A percentile compares a stretch with the other conserved stretches of the same genome.
phyloP scores from a whole-genome alignment of 2,113 vertebrate genomes.

The Anseranas semipalmata region DNA sequence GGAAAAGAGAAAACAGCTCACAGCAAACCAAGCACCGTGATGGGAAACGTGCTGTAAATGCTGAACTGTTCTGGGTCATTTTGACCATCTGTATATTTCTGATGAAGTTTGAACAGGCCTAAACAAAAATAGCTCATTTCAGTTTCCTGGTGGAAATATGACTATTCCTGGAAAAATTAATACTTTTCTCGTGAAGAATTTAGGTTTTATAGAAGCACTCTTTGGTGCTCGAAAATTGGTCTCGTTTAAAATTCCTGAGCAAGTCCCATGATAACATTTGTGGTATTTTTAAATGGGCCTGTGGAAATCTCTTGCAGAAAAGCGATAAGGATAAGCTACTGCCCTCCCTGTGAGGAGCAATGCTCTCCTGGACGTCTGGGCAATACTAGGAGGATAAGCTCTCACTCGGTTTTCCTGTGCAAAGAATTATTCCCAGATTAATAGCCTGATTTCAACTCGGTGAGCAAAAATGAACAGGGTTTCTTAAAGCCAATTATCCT shows the following conservation, averaged over 20 bases:
- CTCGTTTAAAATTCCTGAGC: background rate
- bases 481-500: background rate
- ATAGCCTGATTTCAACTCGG: background rate
- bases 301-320: background rate
- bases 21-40: background rate
- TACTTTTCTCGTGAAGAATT: background rate
- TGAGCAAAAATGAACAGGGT: background rate
- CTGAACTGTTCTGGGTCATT: background rate
- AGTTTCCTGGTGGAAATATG: background rate
- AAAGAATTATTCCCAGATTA: background rate
- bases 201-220: background rate
- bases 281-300: background rate
- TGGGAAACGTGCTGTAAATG: background rate
- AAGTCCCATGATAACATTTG: background rate
- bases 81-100: background rate
- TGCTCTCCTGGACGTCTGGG: background rate
- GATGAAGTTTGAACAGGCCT: background rate
- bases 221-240: background rate
- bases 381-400: background rate
- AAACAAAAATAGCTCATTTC: background rate
- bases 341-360: background rate
- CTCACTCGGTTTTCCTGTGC: background rate
- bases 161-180: background rate
- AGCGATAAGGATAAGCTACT: background rate
- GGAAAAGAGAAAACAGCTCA: accelerated